Evolutionary conservation across 2,797 vertebrate species (phyloP), one percentile per base, ranked within the genome.

Genomic region (Mycteria americana): DNA sequence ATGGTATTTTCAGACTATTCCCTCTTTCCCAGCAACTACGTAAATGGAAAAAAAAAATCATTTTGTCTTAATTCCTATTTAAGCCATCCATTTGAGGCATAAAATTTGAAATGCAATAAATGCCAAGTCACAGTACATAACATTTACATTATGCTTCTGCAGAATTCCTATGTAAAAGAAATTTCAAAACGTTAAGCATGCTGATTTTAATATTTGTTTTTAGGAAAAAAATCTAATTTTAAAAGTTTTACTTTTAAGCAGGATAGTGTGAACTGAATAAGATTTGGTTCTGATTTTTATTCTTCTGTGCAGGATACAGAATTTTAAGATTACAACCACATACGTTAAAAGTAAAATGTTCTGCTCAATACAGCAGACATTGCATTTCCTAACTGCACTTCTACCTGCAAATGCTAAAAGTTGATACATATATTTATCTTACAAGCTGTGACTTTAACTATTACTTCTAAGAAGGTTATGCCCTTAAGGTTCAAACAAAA

Each of bases 1-100:
- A 97, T 51, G 91, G 81, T 97, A 95, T 96, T 97, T 96, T 95
- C 84, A 97, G 92, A 95, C 93, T 95, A 97, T 95, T 97, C 97
- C 96, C 90, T 82, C 85, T 96, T 95, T 91, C 92, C 91, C 95
- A 97, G 88, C 76, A 97, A 96, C 94, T 91, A 96, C 65, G 94
- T 79, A 94, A 91, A 88, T 70, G 22, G 21, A 13, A 39, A 45
- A 27, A 74, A 86, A 83, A 41, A 76, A 68, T 28, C 11, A 73
- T 90, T 93, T 95, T 82, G 15, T 83, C 57, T 85, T 79, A 85
- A 81, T 89, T 92, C 74, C 72, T 87, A 54, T 79, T 89, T 89
- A 93, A 89, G 63, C 11, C 50, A 89, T 85, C 39, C 56, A 78
- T 88, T 60, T 51, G 69, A 93, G 74, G 62, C 70, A 83, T 56